Evolutionary conservation across 2,113 vertebrate species (phyloP).

Genomic region (Mirza zaza): DNA sequence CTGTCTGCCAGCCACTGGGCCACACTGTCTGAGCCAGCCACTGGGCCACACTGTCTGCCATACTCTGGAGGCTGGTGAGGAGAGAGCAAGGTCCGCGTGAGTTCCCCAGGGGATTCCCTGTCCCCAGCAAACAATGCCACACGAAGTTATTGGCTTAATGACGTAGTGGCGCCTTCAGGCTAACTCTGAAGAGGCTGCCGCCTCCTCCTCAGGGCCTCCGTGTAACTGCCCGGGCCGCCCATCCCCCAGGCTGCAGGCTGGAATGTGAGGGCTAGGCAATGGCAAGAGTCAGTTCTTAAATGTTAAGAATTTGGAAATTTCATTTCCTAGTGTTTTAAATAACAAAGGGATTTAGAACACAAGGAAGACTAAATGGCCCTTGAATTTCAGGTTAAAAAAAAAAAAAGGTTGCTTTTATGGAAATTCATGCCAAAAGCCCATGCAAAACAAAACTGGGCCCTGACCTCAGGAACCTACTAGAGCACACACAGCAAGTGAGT

Average conservation of each 20-base stretch:
- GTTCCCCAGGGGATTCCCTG: neutral
- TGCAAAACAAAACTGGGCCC: neutral
- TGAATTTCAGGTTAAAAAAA: slow-evolving; percentile 10
- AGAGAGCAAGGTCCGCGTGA: neutral
- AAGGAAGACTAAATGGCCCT: slow-evolving; percentile 56
- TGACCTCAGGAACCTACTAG: slow-evolving; percentile 4
- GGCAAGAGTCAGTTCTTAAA: slow-evolving; percentile 60
- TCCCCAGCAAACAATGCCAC: neutral
- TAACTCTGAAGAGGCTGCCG: neutral
- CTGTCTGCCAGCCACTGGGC: neutral
- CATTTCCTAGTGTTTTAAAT: slow-evolving; percentile 64
- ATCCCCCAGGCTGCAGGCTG: neutral
- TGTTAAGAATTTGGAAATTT: slow-evolving; percentile 62
- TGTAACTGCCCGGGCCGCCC: neutral
- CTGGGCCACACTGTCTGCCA: too few species aligned
- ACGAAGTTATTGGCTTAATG: neutral
- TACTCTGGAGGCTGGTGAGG: neutral
- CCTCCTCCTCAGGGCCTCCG: neutral
- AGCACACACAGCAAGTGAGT: neutral
- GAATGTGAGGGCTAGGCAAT: neutral
- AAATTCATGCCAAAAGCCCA: slow-evolving; percentile 39
- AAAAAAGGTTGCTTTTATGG: slow-evolving; percentile 19
- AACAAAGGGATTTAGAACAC: slow-evolving; percentile 51
- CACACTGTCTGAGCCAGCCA: neutral
- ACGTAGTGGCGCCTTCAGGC: neutral